Evolutionary conservation across 2,797 vertebrate species (phyloP).

Genomic region (Anolis apletophallus): DNA sequence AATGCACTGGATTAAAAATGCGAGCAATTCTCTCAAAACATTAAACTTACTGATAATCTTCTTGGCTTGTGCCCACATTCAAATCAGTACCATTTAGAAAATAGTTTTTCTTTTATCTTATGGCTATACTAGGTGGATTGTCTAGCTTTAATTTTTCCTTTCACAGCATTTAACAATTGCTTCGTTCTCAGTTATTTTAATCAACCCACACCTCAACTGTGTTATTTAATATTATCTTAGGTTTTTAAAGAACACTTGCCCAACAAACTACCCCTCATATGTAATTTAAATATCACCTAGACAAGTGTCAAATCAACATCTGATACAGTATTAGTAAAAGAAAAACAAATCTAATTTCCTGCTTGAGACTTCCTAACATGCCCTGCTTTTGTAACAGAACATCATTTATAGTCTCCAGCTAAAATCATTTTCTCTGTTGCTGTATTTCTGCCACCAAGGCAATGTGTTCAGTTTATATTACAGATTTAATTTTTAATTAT

Average conservation of each 20-base stretch:
- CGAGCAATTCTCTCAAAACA: background rate
- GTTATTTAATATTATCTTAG: background rate
- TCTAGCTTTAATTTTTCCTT: background rate
- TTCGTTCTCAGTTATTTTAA: background rate
- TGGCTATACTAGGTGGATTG: background rate
- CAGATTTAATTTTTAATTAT: background rate
- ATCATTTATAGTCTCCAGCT: background rate
- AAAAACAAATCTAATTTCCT: background rate
- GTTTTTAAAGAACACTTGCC: background rate
- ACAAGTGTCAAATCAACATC: background rate
- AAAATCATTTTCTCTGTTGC: background rate
- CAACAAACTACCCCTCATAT: background rate
- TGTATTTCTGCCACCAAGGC: background rate
- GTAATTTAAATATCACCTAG: background rate
- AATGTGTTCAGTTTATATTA: background rate
- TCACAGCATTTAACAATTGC: background rate
- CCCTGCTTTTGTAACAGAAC: background rate
- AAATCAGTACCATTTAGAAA: constrained; percentile 3
- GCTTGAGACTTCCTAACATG: background rate
- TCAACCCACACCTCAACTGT: background rate
- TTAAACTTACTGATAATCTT: background rate
- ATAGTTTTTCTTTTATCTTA: background rate
- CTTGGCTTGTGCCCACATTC: background rate
- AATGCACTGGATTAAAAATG: background rate
- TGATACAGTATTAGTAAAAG: background rate